A percentile compares a stretch with the other conserved stretches of the same genome.
Evolutionary conservation across 2,797 vertebrate genomes (phyloP).

Genomic region (Mus minutoides): DNA sequence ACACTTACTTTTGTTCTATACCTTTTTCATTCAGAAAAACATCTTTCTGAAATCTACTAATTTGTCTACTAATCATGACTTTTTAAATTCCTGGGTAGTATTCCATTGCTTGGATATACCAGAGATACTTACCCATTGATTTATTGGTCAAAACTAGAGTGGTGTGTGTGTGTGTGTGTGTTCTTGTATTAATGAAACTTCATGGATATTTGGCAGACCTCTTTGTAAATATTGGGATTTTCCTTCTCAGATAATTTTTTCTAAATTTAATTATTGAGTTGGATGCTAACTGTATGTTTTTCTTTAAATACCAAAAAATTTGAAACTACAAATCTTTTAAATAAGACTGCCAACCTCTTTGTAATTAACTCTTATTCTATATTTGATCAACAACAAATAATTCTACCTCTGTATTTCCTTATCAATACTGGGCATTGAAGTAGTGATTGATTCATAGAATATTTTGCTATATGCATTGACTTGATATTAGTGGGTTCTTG

Average conservation of each 20-base stretch:
- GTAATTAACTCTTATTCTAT: neutral
- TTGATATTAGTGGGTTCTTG: neutral
- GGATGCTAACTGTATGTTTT: neutral
- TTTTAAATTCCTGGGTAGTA: neutral
- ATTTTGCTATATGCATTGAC: neutral
- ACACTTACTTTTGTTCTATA: neutral
- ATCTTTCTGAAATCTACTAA: neutral
- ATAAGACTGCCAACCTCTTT: neutral
- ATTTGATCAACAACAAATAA: neutral
- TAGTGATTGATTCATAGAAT: neutral
- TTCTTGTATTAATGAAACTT: neutral
- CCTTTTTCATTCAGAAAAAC: neutral
- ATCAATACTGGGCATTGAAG: neutral
- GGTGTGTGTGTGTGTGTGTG: neutral
- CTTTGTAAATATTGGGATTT: neutral
- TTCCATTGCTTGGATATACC: neutral
- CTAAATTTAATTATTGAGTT: neutral
- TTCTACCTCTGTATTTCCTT: neutral
- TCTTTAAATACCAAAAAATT: neutral
- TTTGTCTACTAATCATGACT: neutral
- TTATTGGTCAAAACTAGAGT: neutral
- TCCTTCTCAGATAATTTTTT: slow-evolving; percentile 15
- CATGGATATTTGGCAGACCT: neutral
- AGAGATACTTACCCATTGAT: neutral
- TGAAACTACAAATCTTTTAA: no score